Evolutionary conservation across 2,797 vertebrate genomes (phyloP).

Genomic region (Coregonus ussuriensis): DNA sequence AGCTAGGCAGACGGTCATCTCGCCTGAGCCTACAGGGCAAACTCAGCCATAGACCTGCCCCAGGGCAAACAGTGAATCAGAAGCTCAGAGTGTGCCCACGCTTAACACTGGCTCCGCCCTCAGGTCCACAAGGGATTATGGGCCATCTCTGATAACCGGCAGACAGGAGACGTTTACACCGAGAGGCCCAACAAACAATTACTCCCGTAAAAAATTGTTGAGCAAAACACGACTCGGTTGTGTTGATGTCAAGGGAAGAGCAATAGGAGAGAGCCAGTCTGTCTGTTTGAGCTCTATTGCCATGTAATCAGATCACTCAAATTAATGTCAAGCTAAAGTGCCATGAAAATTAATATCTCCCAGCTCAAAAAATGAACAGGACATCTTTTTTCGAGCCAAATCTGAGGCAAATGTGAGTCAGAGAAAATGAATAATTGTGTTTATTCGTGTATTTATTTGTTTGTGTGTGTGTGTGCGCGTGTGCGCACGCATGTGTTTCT

Average conservation of each 20-base stretch:
- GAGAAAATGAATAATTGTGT: neutral
- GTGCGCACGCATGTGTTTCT: neutral
- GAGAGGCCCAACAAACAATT: conserved; percentile 10
- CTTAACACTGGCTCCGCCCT: conserved; percentile 23
- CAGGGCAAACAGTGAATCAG: conserved; percentile 37
- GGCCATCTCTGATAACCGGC: conserved; percentile 2
- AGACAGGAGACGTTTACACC: conserved; percentile 37
- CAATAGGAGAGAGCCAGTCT: neutral
- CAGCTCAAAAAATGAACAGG: too few relatives aligned
- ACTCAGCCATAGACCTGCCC: conserved; percentile 50
- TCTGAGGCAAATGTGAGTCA: neutral
- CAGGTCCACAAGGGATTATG: conserved; percentile 29
- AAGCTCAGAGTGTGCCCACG: conserved; percentile 24
- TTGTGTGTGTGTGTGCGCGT: neutral
- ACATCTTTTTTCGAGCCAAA: too few relatives aligned
- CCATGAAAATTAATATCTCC: neutral
- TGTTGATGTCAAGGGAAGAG: neutral
- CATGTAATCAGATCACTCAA: neutral
- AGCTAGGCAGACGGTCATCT: conserved; percentile 11
- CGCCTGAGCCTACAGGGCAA: conserved; percentile 50
- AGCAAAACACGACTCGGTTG: conserved; percentile 26
- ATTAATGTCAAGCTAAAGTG: neutral
- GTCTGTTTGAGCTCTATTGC: neutral
- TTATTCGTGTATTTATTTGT: neutral
- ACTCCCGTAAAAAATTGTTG: conserved; percentile 9